These are phyloP conservation scores for Turdus rufiventris DNA, from an alignment of 2,113 vertebrate genomes.

Conservation along the genomic window DNA sequence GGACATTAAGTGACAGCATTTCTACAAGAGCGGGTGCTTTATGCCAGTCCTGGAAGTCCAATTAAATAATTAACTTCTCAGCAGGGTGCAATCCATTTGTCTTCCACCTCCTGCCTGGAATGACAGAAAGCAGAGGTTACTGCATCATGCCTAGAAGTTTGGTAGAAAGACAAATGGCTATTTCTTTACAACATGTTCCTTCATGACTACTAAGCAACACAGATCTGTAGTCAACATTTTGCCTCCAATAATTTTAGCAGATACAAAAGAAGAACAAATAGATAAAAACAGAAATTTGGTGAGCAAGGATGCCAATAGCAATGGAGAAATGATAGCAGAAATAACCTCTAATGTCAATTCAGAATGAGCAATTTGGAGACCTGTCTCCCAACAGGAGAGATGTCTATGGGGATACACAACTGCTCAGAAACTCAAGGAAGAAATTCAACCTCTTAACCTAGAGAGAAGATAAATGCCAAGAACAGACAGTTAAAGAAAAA, in stretches of 20 bases:
- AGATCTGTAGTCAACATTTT: background rate
- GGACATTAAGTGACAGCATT: background rate
- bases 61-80: background rate
- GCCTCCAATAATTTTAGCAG: background rate
- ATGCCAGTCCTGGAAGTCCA: background rate
- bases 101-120: background rate
- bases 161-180: background rate
- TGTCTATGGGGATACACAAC: background rate
- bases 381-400: background rate
- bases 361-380: background rate
- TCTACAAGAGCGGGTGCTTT: fast-evolving
- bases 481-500: background rate
- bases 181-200: background rate
- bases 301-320: background rate
- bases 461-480: background rate
- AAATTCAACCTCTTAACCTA: background rate
- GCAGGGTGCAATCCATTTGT: background rate
- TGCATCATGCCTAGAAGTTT: background rate
- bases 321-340: background rate
- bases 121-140: background rate
- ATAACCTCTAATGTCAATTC: background rate
- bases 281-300: background rate
- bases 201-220: background rate
- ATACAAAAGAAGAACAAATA: background rate
- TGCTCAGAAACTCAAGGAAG: background rate